These are phyloP conservation scores for Patella depressa DNA, from an alignment of 2,888 invertebrate species.

Conservation along the genomic window DNA sequence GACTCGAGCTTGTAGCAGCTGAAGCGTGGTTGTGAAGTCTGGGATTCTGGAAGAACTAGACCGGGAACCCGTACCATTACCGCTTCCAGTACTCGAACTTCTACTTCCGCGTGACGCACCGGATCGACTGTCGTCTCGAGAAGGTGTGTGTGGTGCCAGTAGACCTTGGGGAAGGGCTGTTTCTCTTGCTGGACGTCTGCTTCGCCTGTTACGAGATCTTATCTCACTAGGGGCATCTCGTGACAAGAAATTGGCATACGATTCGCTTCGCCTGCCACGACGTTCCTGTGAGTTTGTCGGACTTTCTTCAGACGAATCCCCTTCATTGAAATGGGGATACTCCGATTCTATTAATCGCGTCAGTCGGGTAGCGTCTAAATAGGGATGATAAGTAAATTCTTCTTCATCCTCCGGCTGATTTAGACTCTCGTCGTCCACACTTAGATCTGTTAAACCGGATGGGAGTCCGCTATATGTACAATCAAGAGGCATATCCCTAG, in stretches of 20 bases:
- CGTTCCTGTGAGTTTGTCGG: neutral
- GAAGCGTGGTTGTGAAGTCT: too few species aligned
- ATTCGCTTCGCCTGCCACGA: neutral
- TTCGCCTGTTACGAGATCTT: neutral
- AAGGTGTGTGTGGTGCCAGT: neutral
- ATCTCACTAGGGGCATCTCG: neutral
- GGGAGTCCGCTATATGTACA: neutral
- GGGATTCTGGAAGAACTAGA: too few species aligned
- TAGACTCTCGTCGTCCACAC: conserved; percentile 32
- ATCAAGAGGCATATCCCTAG: neutral
- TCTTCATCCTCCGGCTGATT: conserved; percentile 16
- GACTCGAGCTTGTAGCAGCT: too few species aligned
- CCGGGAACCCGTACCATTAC: neutral
- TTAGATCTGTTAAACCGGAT: neutral
- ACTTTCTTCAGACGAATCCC: neutral
- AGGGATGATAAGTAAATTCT: neutral
- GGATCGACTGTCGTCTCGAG: neutral
- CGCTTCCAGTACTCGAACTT: neutral
- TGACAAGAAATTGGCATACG: neutral
- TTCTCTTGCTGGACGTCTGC: neutral
- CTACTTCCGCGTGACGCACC: neutral
- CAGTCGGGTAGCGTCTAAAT: neutral
- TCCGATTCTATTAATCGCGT: neutral
- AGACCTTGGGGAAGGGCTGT: neutral
- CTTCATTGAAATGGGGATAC: neutral